A percentile compares a stretch with the other conserved stretches of the same genome.
These are phyloP conservation scores for Heliconius aoede DNA, from an alignment of 2,888 invertebrate species.

Conservation along the genomic window DNA sequence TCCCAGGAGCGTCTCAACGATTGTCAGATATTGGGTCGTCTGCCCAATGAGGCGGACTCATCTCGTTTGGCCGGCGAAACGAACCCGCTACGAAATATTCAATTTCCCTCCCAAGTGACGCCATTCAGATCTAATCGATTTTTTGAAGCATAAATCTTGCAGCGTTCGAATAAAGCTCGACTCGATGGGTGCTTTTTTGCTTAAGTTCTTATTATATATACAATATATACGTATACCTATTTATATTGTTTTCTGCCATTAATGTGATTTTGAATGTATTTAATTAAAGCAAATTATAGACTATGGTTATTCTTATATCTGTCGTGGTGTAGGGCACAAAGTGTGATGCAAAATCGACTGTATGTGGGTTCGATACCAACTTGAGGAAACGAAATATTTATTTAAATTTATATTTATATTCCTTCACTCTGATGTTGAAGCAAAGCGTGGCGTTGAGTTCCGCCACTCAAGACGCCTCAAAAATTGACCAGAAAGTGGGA, in stretches of 20 bases:
- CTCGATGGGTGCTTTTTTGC: neutral
- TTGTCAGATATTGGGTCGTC: conserved; percentile 48
- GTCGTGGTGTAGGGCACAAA: no score
- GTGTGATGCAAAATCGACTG: no score
- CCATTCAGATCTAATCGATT: conserved; percentile 44
- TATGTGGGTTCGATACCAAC: no score
- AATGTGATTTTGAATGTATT: neutral
- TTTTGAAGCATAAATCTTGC: conserved; percentile 33
- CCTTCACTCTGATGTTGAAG: no score
- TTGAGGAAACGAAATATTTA: no score
- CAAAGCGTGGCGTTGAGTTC: no score
- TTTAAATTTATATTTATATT: no score
- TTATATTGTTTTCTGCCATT: neutral
- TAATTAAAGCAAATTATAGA: neutral
- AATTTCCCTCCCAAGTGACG: conserved; percentile 47
- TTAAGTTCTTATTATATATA: conserved; percentile 4
- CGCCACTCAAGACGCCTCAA: no score
- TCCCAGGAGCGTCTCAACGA: conserved; percentile 47
- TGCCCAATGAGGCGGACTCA: conserved; percentile 50
- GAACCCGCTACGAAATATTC: conserved; percentile 50
- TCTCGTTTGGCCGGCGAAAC: conserved; percentile 50
- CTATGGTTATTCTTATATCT: neutral
- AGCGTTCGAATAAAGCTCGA: conserved; percentile 14
- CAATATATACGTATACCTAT: neutral
- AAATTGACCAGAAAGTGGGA: no score